phyloP scores from a whole-genome alignment of 2,113 vertebrate species.

The Natator depressus region DNA sequence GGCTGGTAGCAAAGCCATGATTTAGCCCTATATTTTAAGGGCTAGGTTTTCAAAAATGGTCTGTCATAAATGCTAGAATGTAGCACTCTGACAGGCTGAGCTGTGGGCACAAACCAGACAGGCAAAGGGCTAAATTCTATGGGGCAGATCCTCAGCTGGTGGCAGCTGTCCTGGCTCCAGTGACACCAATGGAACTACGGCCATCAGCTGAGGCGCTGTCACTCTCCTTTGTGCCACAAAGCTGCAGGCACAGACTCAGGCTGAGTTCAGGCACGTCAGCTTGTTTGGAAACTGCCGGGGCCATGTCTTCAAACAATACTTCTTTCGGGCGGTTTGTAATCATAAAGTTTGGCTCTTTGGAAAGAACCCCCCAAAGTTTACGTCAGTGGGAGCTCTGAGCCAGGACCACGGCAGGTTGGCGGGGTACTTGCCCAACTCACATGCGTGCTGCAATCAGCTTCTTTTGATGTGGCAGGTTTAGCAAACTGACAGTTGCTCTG shows the following conservation, averaged over 20 bases:
- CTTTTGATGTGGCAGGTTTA: conserved; percentile 38
- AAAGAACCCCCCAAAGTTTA: conserved; percentile 32
- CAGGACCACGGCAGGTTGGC: background rate
- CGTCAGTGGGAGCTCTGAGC: conserved; percentile 24
- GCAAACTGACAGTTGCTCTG: conserved; percentile 57
- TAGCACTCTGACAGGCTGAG: background rate
- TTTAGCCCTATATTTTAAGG: background rate
- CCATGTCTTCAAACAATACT: background rate
- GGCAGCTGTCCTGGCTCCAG: background rate
- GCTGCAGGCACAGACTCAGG: background rate
- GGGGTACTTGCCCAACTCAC: conserved; percentile 13
- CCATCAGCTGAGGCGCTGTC: background rate
- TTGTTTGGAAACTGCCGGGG: background rate
- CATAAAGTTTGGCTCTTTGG: background rate
- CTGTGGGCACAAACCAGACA: background rate
- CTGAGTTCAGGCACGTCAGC: background rate
- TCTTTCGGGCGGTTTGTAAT: background rate
- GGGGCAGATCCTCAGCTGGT: background rate
- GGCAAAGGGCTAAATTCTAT: background rate
- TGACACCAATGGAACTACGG: background rate
- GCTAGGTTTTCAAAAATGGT: background rate
- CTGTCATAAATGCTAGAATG: background rate
- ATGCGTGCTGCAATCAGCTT: conserved; percentile 43
- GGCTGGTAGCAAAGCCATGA: background rate
- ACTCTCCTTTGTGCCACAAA: background rate